Percentiles rank a stretch among this genome's conserved stretches.
These are phyloP conservation scores for Holacanthus passer DNA, from an alignment of 2,113 vertebrate species.

Conservation along the genomic window DNA sequence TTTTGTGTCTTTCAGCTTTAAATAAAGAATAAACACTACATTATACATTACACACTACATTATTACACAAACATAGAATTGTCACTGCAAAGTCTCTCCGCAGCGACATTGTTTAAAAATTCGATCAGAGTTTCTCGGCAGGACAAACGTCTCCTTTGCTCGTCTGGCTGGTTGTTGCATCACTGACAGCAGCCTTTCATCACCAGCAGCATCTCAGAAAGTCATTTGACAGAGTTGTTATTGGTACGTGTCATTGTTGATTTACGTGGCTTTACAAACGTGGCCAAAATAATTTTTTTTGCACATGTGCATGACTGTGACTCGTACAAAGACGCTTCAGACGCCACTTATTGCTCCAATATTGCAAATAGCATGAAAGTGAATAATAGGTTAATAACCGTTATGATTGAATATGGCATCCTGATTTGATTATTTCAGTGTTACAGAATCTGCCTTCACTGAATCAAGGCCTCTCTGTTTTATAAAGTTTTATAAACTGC, in stretches of 20 bases:
- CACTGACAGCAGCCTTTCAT: neutral
- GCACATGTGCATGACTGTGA: neutral
- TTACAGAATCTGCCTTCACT: neutral
- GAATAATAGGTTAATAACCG: too few species aligned
- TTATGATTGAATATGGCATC: conserved; percentile 3
- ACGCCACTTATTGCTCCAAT: neutral
- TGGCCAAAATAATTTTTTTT: neutral
- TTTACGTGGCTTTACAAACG: neutral
- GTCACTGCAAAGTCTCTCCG: too few species aligned
- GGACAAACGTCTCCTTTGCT: neutral
- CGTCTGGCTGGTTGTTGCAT: neutral
- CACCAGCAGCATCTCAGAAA: neutral
- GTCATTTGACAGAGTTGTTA: neutral
- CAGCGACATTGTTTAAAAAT: neutral
- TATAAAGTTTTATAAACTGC: too few species aligned
- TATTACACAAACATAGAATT: too few species aligned
- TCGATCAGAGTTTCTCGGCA: neutral
- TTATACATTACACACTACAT: too few species aligned
- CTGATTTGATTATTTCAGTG: conserved; percentile 6
- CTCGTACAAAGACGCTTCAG: neutral
- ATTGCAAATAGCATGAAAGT: conserved; percentile 8
- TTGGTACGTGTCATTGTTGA: neutral
- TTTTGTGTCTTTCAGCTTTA: too few species aligned
- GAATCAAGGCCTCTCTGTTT: conserved; percentile 35
- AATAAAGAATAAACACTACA: too few species aligned